Conservation (phyloP, 2,797 vertebrate species). For the Pangasius djambal region DNA sequence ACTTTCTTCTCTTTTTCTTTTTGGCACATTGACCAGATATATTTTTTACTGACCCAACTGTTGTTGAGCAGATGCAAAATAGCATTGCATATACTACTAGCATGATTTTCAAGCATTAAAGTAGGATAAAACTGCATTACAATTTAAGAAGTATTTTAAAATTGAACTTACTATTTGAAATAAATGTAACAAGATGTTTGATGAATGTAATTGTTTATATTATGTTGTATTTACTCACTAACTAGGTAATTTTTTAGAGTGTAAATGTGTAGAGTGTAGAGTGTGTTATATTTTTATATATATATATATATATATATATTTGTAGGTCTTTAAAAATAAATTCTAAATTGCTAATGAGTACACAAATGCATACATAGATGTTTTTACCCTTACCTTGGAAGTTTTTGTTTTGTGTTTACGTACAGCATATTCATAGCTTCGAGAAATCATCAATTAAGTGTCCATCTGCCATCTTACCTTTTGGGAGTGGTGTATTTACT, state of each 20-base stretch:
- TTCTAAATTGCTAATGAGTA: background rate
- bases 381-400: background rate
- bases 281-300: too few relatives aligned
- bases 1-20: background rate
- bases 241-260: background rate
- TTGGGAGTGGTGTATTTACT: background rate
- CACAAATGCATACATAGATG: background rate
- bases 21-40: background rate
- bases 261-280: too few relatives aligned
- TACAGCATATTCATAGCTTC: background rate
- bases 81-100: background rate
- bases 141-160: background rate
- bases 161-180: background rate
- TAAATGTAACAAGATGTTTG: background rate
- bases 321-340: too few relatives aligned
- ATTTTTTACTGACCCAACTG: background rate
- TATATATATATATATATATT: too few relatives aligned
- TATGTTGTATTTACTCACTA: background rate
- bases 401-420: background rate
- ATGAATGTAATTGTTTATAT: background rate
- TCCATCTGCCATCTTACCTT: background rate
- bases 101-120: background rate
- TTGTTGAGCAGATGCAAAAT: background rate
- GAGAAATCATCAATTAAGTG: background rate
- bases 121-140: too few relatives aligned